These are phyloP conservation scores for Pogonomyrmex californicus DNA, from an alignment of 1,140 invertebrate genomes.

Conservation along the genomic window DNA sequence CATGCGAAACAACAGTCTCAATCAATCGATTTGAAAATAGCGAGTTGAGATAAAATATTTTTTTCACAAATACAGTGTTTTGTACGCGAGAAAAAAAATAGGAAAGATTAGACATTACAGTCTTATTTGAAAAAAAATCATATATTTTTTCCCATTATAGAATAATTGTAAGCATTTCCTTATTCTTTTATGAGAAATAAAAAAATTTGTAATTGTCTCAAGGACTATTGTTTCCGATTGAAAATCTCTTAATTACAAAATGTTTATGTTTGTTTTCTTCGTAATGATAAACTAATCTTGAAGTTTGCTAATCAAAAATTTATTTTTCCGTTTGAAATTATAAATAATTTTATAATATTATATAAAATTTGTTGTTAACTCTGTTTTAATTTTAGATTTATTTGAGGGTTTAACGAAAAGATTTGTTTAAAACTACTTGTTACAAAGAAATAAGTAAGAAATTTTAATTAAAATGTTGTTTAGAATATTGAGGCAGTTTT, in stretches of 20 bases:
- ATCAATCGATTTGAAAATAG: conserved; percentile 9
- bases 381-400: not conserved
- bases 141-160: not conserved
- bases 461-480: not conserved
- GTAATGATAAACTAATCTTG: not conserved
- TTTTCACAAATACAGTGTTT: not conserved
- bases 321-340: not conserved
- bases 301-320: not conserved
- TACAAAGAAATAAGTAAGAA: not conserved
- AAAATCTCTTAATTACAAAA: not conserved
- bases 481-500: not conserved
- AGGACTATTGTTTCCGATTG: not conserved
- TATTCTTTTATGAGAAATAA: not conserved
- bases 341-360: not conserved
- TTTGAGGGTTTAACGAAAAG: not conserved
- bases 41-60: not conserved
- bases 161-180: not conserved
- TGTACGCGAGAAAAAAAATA: not conserved
- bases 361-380: not conserved
- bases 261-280: not conserved
- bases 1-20: not conserved
- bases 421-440: not conserved
- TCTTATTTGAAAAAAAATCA: not conserved
- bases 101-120: not conserved
- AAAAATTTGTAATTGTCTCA: not conserved